Base-by-base conservation (phyloP, 2,888 invertebrate genomes). In the Agriopis aurantiaria region DNA sequence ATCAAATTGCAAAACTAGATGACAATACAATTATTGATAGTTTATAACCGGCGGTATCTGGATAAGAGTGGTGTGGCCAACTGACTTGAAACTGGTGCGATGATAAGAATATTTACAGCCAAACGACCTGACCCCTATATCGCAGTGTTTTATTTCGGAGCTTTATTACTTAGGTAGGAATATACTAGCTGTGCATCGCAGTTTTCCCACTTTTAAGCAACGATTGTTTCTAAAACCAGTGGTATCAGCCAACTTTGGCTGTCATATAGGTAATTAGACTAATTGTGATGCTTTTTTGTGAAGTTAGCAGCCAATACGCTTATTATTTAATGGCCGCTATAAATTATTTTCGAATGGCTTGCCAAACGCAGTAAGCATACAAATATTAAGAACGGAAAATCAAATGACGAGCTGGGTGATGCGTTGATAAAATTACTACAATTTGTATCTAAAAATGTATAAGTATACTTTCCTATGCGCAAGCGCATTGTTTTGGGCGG, bases 31-130 rank as follows among this genome's bases (percentile, higher is more conserved):
- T 55, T 58, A 65, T 68, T 60, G 61, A 49, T 56, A 52, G 41
- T 46, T 48, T 11, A 41, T 40, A 62, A 59, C 70, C 46, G 33
- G 70, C 17, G 49, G 6, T 41, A 56, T 55, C 66, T 55, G 45
- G 59, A 59, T 49, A 40, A 10, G n/a, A 56, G 58, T 10, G 55
- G 59, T 41, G 8, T 11, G 4, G 9, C 11, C 3, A 55, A 66
- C 51, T 53, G 58, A 57, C 51, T 48, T 46, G 17, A 6, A 69
- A 53, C 57, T 65, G 49, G 59, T 48, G 3, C 23, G 59, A 33
- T 56, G 70, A 67, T 67, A 71, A 59, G 17, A n/a, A 10, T 66
- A 66, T 67, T 71, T 62, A 70, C 66, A 55, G 59, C 40, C 53
- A 53, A 46, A 11, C 17, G 63, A 55, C 59, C 45, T 60, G 70